These are phyloP conservation scores for Salvelinus fontinalis DNA, from an alignment of 2,113 vertebrate genomes.

Conservation along the genomic window DNA sequence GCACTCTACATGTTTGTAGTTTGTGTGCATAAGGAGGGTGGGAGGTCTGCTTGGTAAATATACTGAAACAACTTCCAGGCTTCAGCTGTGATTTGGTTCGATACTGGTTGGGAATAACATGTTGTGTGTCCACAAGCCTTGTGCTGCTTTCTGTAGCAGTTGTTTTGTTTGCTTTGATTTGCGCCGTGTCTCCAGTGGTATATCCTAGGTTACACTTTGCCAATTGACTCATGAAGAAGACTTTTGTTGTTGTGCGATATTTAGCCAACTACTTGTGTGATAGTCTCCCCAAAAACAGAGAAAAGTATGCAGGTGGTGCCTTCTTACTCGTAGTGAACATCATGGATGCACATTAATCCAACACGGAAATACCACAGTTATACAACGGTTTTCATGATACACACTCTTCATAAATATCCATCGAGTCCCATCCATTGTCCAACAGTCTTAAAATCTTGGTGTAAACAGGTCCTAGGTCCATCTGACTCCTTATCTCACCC, in stretches of 20 bases:
- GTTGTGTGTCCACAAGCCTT: neutral
- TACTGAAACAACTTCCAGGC: constrained; percentile 11
- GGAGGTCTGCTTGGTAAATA: neutral
- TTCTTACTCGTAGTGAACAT: too few relatives aligned
- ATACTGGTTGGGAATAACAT: constrained; percentile 16
- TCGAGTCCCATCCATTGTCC: neutral
- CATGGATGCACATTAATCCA: too few relatives aligned
- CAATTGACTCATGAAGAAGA: neutral
- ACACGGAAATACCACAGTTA: too few relatives aligned
- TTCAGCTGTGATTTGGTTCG: constrained; percentile 20
- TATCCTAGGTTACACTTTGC: neutral
- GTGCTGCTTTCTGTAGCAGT: too few relatives aligned
- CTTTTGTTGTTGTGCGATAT: neutral
- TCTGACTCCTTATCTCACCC: neutral
- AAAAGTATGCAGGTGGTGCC: too few relatives aligned
- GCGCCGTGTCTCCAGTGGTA: too few relatives aligned
- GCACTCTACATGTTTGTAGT: too few relatives aligned
- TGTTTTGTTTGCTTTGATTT: too few relatives aligned
- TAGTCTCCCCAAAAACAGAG: neutral
- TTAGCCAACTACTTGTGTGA: neutral
- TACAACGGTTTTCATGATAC: too few relatives aligned
- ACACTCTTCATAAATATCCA: neutral
- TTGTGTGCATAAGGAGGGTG: constrained; percentile 12
- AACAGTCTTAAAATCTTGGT: neutral
- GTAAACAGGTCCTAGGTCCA: neutral